Evolutionary conservation across 1,140 invertebrate genomes (phyloP).

Genomic region (Polypedilum vanderplanki): DNA sequence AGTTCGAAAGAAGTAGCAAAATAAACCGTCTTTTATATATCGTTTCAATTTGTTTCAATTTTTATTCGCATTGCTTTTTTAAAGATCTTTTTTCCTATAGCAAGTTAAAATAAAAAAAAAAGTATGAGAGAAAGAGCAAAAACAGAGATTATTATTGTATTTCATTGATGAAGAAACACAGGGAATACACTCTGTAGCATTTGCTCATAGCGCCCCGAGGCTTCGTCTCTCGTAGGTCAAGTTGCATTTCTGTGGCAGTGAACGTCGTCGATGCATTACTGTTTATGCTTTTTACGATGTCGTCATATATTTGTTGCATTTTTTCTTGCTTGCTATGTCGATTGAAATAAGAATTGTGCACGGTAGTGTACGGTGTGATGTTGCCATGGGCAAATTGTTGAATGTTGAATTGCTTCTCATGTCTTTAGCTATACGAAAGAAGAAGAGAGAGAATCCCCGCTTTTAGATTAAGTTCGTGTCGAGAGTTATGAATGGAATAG

Average conservation of each 20-base stretch:
- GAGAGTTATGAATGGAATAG: too few relatives aligned
- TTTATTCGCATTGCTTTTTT: neutral
- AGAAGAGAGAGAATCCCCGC: too few relatives aligned
- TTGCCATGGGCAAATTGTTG: too few relatives aligned
- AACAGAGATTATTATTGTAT: constrained; percentile 11
- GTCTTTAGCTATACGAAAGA: too few relatives aligned
- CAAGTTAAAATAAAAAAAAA: neutral
- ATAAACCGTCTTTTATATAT: too few relatives aligned
- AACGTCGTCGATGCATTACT: neutral
- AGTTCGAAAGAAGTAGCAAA: too few relatives aligned
- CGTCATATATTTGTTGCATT: constrained; percentile 6
- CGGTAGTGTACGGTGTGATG: too few relatives aligned
- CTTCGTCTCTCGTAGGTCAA: constrained; percentile 2
- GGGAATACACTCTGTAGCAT: neutral
- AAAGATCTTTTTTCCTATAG: neutral
- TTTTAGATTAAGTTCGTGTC: too few relatives aligned
- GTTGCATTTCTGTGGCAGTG: constrained; percentile 3
- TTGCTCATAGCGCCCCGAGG: constrained; percentile 9
- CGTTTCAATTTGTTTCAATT: too few relatives aligned
- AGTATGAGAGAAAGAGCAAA: neutral
- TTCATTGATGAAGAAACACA: constrained; percentile 26
- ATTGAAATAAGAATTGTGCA: too few relatives aligned
- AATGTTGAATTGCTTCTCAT: too few relatives aligned
- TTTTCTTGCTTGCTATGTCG: neutral
- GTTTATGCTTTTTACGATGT: neutral